A percentile compares a stretch with the other conserved stretches of the same genome.
Evolutionary conservation across 2,888 invertebrate species (phyloP).

Genomic region (Arrhopalites spinosus): DNA sequence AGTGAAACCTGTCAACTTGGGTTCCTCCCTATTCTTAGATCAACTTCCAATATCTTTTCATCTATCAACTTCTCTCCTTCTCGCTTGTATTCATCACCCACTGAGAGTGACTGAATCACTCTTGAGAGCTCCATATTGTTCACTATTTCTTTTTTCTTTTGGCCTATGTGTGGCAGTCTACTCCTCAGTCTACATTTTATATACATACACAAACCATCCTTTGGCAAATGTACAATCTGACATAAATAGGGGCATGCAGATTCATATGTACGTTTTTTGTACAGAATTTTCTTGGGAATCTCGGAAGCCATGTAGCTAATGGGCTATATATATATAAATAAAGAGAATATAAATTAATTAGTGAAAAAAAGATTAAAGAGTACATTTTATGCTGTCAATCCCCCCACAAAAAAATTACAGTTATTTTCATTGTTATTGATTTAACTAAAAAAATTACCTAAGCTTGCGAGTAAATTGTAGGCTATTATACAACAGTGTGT

Average conservation of each 20-base stretch:
- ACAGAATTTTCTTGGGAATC: no score
- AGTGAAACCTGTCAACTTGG: conserved; percentile 41
- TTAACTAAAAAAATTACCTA: no score
- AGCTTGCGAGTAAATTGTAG: no score
- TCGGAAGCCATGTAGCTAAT: neutral
- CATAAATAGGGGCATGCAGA: no score
- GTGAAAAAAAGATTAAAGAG: neutral
- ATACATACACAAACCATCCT: no score
- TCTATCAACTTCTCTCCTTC: conserved; percentile 23
- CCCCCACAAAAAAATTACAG: no score
- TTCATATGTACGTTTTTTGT: no score
- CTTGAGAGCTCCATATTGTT: conserved; percentile 4
- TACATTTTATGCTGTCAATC: no score
- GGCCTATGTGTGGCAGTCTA: neutral
- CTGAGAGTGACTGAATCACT: conserved; percentile 16
- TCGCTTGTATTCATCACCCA: conserved; percentile 16
- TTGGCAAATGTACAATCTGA: no score
- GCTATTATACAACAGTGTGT: no score
- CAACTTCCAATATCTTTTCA: conserved; percentile 41
- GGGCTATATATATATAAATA: neutral
- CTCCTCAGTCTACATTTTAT: no score
- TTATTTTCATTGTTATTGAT: no score
- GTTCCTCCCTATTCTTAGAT: conserved; percentile 42
- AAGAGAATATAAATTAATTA: neutral
- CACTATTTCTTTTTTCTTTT: conserved; percentile 3